Base-by-base conservation (phyloP, 2,888 invertebrate genomes). In the Ceramica pisi region DNA sequence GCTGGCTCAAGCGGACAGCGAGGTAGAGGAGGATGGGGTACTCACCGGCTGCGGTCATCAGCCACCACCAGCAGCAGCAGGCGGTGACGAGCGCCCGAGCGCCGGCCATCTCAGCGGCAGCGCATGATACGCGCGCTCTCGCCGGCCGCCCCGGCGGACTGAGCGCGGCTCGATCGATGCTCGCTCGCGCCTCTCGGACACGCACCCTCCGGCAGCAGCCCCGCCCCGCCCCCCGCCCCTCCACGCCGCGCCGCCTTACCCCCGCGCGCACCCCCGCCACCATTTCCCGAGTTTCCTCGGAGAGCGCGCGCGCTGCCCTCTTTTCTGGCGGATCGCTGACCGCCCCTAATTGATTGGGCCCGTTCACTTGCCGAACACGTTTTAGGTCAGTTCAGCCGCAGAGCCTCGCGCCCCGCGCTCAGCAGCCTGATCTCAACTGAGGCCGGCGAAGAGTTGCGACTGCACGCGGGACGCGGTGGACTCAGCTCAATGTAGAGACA, bases 261-360 rank as follows among this genome's bases (percentile, higher is more conserved):
- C 75, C 89, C 88, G 88, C 87, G 89, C 89, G 89, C 90, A 90
- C 89, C 90, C 88, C 90, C 91, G 88, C 90, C 88, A 90, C 92
- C 90, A 91, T 95, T 95, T 94, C 94, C 96, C 96, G 94, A 93
- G 90, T 94, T 94, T 95, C 93, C 94, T 91, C 89, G 92, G 95
- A 94, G 96, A 96, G 96, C 96, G 96, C 96, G 95, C 95, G 95
- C 96, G 96, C 96, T 96, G 96, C 94, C 96, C 94, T 93, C 93
- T 93, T 95, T 95, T 94, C 94, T 90, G 90, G 91, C 94, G 92
- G 94, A 95, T 93, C 94, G 95, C 95, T 95, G 95, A 94, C 95
- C 95, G 95, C 93, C 93, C 94, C 94, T 95, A 95, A 96, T 95
- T 96, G 95, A 95, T 95, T 95, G 93, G 92, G 88, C 91, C 92